These are phyloP conservation scores for Cydia amplana DNA, from an alignment of 1,140 invertebrate species.

Conservation along the genomic window DNA sequence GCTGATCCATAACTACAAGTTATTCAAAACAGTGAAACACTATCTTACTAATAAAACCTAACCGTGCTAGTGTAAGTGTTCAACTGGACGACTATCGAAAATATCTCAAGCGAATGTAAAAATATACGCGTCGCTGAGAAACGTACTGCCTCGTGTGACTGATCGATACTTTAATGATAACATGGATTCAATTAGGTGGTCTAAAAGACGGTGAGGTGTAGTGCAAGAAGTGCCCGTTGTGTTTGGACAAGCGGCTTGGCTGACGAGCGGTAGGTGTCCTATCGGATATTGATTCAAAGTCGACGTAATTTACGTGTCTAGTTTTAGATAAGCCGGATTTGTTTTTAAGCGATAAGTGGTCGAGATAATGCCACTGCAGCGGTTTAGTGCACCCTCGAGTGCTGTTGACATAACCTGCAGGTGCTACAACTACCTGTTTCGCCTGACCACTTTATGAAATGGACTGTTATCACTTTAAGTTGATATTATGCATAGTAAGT, in stretches of 20 bases:
- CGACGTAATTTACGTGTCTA: conserved; percentile 55
- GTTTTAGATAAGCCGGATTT: conserved; percentile 66
- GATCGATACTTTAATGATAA: conserved; percentile 79
- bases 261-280: conserved; percentile 59
- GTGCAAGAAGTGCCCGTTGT: conserved; percentile 51
- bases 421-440: conserved; percentile 17
- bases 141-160: conserved; percentile 70
- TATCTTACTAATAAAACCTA: conserved; percentile 16
- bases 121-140: conserved; percentile 73
- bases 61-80: conserved; percentile 41
- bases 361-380: conserved; percentile 33
- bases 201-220: conserved; percentile 62
- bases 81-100: conserved; percentile 52
- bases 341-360: conserved; percentile 64
- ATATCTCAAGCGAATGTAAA: conserved; percentile 71
- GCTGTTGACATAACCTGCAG: conserved; percentile 20
- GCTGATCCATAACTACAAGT: conserved; percentile 68
- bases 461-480: background rate
- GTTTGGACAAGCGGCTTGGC: conserved; percentile 39
- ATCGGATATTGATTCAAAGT: conserved; percentile 63
- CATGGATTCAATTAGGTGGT: conserved; percentile 75
- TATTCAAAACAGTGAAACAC: conserved; percentile 39
- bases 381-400: conserved; percentile 18
- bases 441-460: conserved; percentile 23
- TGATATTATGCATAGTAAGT: conserved; percentile 21